These are phyloP conservation scores for Gephyroberyx darwinii DNA, from an alignment of 2,797 vertebrate species.

Conservation along the genomic window DNA sequence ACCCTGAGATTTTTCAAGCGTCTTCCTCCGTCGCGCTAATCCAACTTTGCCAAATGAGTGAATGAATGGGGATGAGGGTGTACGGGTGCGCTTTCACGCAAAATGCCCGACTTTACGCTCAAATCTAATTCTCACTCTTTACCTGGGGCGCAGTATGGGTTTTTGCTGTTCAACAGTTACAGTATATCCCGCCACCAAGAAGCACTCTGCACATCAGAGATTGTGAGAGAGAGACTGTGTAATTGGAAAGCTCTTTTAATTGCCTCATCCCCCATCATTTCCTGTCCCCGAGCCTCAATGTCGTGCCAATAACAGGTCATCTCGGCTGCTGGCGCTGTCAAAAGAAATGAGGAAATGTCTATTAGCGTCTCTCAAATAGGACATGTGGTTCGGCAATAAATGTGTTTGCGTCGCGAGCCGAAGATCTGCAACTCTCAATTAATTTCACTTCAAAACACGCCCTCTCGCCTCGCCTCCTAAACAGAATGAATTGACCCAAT, in stretches of 20 bases:
- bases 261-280: constrained; percentile 43
- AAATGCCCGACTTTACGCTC: neutral
- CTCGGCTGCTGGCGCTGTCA: constrained; percentile 8
- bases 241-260: constrained; percentile 59
- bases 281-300: constrained; percentile 44
- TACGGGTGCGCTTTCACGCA: too few relatives aligned
- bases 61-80: too few relatives aligned
- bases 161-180: neutral
- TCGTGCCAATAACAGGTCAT: constrained; percentile 49
- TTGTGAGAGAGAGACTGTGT: constrained; percentile 10
- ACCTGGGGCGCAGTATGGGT: neutral
- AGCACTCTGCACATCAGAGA: constrained; percentile 10
- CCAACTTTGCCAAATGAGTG: too few relatives aligned
- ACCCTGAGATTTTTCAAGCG: neutral
- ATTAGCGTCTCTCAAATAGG: constrained; percentile 1
- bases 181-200: constrained; percentile 20
- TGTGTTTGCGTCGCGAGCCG: constrained; percentile 23
- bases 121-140: constrained; percentile 20
- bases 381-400: constrained; percentile 20
- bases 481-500: constrained; percentile 41
- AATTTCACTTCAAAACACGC: constrained; percentile 31
- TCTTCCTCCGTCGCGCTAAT: too few relatives aligned
- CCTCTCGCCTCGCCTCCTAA: constrained; percentile 18
- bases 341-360: constrained; percentile 37
- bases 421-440: constrained; percentile 21